These are phyloP conservation scores for Medauroidea extradentata DNA, from an alignment of 1,140 invertebrate genomes.

Conservation along the genomic window DNA sequence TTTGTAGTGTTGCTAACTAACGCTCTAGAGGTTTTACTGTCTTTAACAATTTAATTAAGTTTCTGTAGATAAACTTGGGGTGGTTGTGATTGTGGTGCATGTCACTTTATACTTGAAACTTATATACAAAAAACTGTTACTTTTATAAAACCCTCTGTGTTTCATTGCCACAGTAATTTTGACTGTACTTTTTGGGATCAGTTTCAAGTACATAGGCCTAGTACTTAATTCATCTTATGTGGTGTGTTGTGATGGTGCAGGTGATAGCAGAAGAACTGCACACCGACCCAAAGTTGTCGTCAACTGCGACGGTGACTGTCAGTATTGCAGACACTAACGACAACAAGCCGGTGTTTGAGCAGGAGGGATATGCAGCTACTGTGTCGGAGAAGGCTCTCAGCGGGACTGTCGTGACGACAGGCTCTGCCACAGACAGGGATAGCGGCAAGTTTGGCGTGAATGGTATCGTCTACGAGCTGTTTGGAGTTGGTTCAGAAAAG, in stretches of 20 bases:
- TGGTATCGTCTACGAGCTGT: slow-evolving; percentile 78
- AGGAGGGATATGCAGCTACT: slow-evolving; percentile 63
- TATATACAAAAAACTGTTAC: background rate
- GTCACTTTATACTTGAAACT: background rate
- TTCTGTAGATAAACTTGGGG: background rate
- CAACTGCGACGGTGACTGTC: slow-evolving; percentile 82
- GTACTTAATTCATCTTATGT: slow-evolving; percentile 10
- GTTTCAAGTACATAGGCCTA: background rate
- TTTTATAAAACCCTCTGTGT: background rate
- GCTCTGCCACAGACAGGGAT: slow-evolving; percentile 79
- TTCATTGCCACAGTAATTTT: background rate
- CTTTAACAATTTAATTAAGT: slow-evolving; percentile 9
- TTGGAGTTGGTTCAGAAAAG: slow-evolving; percentile 72
- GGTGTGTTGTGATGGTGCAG: slow-evolving; percentile 37
- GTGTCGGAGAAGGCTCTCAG: slow-evolving; percentile 69
- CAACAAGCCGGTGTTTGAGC: slow-evolving; percentile 76
- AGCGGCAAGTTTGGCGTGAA: slow-evolving; percentile 71
- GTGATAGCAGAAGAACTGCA: slow-evolving; percentile 78
- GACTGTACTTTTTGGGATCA: background rate
- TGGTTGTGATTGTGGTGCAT: background rate
- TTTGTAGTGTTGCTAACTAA: too few species aligned
- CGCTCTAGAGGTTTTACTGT: slow-evolving; percentile 4
- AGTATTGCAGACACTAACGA: slow-evolving; percentile 85
- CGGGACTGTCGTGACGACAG: slow-evolving; percentile 65
- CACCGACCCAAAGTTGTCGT: slow-evolving; percentile 68